Evolutionary conservation across 1,140 invertebrate genomes (phyloP), one percentile per base, ranked within the genome.

Genomic region (Dendrolimus punctatus): DNA sequence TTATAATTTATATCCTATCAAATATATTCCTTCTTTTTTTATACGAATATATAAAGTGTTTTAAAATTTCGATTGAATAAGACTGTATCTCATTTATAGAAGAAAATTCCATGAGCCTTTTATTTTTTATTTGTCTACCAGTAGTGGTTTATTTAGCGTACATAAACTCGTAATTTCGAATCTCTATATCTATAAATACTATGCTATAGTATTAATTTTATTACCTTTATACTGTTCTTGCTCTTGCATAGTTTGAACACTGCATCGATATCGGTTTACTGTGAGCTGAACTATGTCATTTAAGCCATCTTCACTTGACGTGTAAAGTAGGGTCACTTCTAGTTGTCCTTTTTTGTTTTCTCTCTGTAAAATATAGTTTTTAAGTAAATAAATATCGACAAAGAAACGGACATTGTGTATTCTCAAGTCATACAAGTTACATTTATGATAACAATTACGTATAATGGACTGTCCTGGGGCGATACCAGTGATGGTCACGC

Each of bases 261-360:
- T 91, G 66, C 91, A 92, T 58, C 91, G 80, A 51, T 92, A 80
- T 54, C 89, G 87, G 45, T 90, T 91, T 8, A 90, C 85, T 23
- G 87, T 90, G 2, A 91, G 81, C 59, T 92, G 90, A 36, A 92
- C 89, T 6, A 89, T 88, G 59, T 92, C 91, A 57, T 90, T 90
- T 9, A 85, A 71, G 0, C 89, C 88, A 61, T 90, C 88, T 66
- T 91, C 89, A 53, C 89, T 91, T 36, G 89, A 88, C 9, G 89
- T 88, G 66, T 92, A 91, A 23, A 89, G 76, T 10, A 93, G 63
- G 0, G 90, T 90, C 54, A 92, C 70, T 70, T 93, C 92, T 4
- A 92, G 73, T 61, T 91, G 89, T 3, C 92, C 91, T 49, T 92
- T 93, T 62, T 90, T 91, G 62, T 90, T 91, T 57, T 92, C 91